Percentiles rank a stretch among this genome's conserved stretches.
Conservation (phyloP, 2,113 vertebrate species). For the Scomber scombrus region DNA sequence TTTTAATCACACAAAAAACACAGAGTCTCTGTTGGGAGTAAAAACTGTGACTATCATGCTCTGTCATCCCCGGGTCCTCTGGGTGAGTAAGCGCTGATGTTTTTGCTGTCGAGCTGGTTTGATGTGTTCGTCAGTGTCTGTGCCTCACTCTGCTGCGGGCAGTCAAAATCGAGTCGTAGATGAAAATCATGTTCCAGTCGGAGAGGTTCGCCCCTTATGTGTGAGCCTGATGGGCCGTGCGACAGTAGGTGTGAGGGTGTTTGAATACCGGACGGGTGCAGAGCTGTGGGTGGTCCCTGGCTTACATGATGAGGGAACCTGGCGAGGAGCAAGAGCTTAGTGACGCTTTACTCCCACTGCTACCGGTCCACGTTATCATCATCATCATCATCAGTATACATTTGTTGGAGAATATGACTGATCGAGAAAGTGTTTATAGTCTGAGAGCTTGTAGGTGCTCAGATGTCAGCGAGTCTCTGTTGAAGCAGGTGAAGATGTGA, state of each 20-base stretch:
- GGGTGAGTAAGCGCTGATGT: constrained; percentile 34
- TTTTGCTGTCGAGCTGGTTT: constrained; percentile 38
- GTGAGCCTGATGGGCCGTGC: constrained; percentile 29
- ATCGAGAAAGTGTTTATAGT: not conserved
- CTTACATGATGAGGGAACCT: constrained; percentile 23
- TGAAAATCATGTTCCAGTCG: constrained; percentile 6
- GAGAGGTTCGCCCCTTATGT: constrained; percentile 23
- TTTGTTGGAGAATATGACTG: constrained; percentile 16
- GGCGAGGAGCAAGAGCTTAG: constrained; percentile 5
- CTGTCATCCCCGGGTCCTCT: not conserved
- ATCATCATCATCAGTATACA: not conserved
- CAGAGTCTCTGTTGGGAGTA: constrained; percentile 1
- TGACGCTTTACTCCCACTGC: constrained; percentile 61
- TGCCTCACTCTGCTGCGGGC: constrained; percentile 16
- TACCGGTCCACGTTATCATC: constrained; percentile 30
- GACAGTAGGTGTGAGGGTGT: constrained; percentile 28
- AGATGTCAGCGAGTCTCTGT: not conserved
- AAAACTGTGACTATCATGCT: constrained; percentile 14
- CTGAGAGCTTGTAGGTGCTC: not conserved
- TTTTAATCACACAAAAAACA: not conserved
- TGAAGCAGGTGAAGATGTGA: not conserved
- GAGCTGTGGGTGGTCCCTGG: constrained; percentile 67
- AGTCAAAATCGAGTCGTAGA: constrained; percentile 3
- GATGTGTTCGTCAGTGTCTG: constrained; percentile 14
- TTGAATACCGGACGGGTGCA: constrained; percentile 21